These are phyloP conservation scores for Bubo blakistoni DNA, from an alignment of 2,113 vertebrate genomes.

Conservation along the genomic window DNA sequence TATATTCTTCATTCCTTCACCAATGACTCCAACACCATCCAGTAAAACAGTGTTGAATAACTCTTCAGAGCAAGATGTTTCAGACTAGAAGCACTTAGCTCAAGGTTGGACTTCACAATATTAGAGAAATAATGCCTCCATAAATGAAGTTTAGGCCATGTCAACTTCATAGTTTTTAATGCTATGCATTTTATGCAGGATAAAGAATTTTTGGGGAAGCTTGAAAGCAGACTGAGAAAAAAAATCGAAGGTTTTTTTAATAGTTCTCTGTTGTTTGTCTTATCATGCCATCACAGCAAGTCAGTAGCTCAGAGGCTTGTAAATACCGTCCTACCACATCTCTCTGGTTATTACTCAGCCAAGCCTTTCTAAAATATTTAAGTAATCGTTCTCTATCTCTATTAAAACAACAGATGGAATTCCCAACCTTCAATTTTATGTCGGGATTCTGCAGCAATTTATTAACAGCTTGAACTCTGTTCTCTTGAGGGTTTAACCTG, in stretches of 20 bases:
- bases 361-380: constrained; percentile 48
- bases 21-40: not conserved
- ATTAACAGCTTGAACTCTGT: constrained; percentile 63
- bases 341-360: not conserved
- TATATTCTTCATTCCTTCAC: not conserved
- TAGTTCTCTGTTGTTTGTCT: not conserved
- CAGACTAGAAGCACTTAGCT: not conserved
- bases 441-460: constrained; percentile 55
- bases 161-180: not conserved
- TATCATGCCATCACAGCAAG: not conserved
- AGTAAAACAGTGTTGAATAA: not conserved
- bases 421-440: constrained; percentile 50
- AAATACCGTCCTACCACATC: not conserved
- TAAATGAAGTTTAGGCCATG: not conserved
- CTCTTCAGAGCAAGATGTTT: not conserved
- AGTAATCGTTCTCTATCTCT: constrained; percentile 4
- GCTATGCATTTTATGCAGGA: not conserved
- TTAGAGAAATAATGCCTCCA: not conserved
- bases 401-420: constrained; percentile 68
- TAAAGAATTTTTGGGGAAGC: not conserved
- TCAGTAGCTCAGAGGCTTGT: not conserved
- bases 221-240: not conserved
- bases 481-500: constrained; percentile 57
- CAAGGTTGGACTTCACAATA: not conserved
- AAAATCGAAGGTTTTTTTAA: not conserved